These are phyloP conservation scores for Miltochrista miniata DNA, from an alignment of 2,888 invertebrate species.

Conservation along the genomic window DNA sequence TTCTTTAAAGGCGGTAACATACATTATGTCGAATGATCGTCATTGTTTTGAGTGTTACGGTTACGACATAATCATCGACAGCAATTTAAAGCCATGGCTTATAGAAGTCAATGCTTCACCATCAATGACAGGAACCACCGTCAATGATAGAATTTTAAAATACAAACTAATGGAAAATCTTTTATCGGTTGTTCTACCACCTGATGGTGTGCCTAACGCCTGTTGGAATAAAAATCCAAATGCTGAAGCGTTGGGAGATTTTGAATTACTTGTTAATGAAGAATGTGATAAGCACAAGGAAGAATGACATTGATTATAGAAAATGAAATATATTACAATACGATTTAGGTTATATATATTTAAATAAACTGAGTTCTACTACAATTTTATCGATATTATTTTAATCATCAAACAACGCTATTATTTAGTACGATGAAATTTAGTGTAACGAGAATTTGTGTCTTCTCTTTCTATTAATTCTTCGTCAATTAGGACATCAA, in stretches of 20 bases:
- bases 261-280: slow-evolving; percentile 94
- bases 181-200: slow-evolving; percentile 94
- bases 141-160: slow-evolving; percentile 96
- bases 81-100: slow-evolving; percentile 96
- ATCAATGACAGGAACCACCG: slow-evolving; percentile 96
- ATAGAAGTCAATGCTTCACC: slow-evolving; percentile 98
- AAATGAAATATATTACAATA: background rate
- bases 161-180: slow-evolving; percentile 97
- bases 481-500: slow-evolving; percentile 94
- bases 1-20: slow-evolving; percentile 96
- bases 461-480: slow-evolving; percentile 89
- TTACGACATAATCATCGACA: slow-evolving; percentile 98
- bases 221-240: slow-evolving; percentile 93
- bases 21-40: slow-evolving; percentile 96
- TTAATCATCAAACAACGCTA: background rate
- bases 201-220: slow-evolving; percentile 94
- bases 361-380: background rate
- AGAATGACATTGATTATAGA: background rate
- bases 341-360: background rate
- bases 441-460: slow-evolving; percentile 53
- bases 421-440: slow-evolving; percentile 39
- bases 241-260: slow-evolving; percentile 90
- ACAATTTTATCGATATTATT: background rate
- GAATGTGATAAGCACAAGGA: slow-evolving; percentile 63
- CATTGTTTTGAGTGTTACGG: slow-evolving; percentile 98